Base-by-base conservation (phyloP, 2,797 vertebrate genomes). In the Sebastes minor region DNA sequence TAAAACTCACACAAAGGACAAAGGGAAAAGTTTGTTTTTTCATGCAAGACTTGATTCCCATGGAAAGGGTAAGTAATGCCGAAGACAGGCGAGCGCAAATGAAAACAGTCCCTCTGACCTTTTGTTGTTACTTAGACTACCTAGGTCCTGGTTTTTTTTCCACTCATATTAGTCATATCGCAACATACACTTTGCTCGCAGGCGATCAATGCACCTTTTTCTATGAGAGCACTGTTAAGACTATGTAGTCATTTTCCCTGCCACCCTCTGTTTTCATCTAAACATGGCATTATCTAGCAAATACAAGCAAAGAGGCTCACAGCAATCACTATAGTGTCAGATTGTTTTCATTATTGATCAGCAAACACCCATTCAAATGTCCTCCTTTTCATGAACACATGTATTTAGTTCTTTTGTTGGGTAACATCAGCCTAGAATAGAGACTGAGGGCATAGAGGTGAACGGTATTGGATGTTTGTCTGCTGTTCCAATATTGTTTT, bases 1-100 rank as follows among this genome's bases (percentile, higher is more conserved):
- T 95, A 96, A 53, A 92, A 92, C 92, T 91, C 93, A 93, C 94
- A 97, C 94, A 96, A 95, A 96, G 83, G 93, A 94, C 95, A 96
- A 94, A 89, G 89, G 87, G 91, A 87, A 90, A 12, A 79, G 6
- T 42, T 73, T 23, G 8, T 78, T 73, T 79, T 91, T 89, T 91
- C 93, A 89, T 89, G 91, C 86, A 90, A 89, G 89, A 89, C 93
- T 87, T 85, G 94, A 88, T 94, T 94, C 88, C 81, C 91, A 71
- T 90, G 91, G 75, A 92, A 87, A 80, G 74, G 74, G 68, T 79
- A 86, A 82, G 67, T 46, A 76, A 81, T 53, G 67, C 64, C 14
- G 77, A 78, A 42, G 61, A 85, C 13, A 77, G 66, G 28, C 60
- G 46, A 81, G 74, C 71, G 63, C 32, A 80, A 86, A 90, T 87